A percentile compares a stretch with the other conserved stretches of the same genome.
These are phyloP conservation scores for Syrista parreyssii DNA, from an alignment of 2,888 invertebrate species.

Conservation along the genomic window DNA sequence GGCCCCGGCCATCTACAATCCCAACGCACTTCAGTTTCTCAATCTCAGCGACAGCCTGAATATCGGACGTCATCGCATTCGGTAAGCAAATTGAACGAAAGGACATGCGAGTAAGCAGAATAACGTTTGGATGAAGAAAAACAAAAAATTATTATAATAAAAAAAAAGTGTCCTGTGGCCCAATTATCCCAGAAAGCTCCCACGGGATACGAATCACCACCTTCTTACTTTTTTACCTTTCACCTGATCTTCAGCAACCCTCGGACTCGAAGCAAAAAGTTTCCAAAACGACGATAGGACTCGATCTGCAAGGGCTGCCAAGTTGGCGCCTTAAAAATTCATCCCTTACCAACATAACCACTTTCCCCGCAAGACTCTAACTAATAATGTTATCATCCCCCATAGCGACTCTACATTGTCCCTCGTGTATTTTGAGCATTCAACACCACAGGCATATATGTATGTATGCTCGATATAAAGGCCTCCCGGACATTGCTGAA, in stretches of 20 bases:
- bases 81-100: slow-evolving; percentile 67
- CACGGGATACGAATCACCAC: background rate
- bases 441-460: background rate
- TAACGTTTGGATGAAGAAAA: background rate
- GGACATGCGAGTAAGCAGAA: background rate
- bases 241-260: background rate
- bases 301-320: background rate
- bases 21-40: slow-evolving; percentile 84
- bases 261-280: slow-evolving; percentile 1
- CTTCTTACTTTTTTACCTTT: background rate
- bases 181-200: background rate
- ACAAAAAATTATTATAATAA: background rate
- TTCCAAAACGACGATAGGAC: background rate
- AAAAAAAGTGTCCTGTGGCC: background rate
- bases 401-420: background rate
- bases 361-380: background rate
- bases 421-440: background rate
- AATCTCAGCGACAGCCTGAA: slow-evolving; percentile 82
- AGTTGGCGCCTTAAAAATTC: background rate
- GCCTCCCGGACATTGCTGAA: background rate
- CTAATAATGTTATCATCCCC: background rate
- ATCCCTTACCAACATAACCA: background rate
- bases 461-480: background rate
- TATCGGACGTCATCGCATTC: slow-evolving; percentile 77
- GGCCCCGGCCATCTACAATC: slow-evolving; percentile 78